phyloP scores from a whole-genome alignment of 23 tunicate genomes.

The Pegea sp. region DNA sequence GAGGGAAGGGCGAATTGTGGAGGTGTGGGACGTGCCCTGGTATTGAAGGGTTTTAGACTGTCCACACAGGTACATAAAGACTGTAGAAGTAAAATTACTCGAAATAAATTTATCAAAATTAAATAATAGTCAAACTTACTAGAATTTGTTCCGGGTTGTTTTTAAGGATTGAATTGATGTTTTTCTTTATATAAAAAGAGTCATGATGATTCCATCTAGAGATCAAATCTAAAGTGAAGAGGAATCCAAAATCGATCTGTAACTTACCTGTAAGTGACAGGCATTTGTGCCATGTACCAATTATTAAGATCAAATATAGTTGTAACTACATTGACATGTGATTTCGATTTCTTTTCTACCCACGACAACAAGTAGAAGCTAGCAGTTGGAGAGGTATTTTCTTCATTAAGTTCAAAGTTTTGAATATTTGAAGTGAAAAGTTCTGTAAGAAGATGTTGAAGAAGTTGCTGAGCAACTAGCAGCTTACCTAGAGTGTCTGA shows the following conservation, averaged over 20 bases:
- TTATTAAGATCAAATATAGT: constrained; percentile 55
- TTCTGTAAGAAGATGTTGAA: too few species aligned
- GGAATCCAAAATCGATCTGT: too few species aligned
- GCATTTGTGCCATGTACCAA: constrained; percentile 93
- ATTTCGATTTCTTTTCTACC: neutral
- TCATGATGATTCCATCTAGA: too few species aligned
- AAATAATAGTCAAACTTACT: neutral
- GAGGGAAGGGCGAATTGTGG: constrained; percentile 40
- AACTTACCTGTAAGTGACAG: constrained; percentile 36
- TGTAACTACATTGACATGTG: neutral
- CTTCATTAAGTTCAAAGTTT: too few species aligned
- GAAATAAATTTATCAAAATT: neutral
- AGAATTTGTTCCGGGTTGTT: too few species aligned
- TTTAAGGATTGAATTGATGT: too few species aligned
- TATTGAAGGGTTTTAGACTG: constrained; percentile 15
- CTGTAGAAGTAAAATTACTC: constrained; percentile 6
- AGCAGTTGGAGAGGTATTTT: neutral
- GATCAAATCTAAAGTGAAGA: too few species aligned
- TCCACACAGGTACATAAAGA: constrained; percentile 7
- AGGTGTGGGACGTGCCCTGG: constrained; percentile 34
- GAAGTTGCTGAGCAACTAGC: too few species aligned
- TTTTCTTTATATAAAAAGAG: too few species aligned
- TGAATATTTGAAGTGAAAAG: too few species aligned
- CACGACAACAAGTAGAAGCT: constrained; percentile 2
- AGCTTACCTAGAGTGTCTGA: too few species aligned